Evolutionary conservation across 2,888 invertebrate genomes (phyloP), one percentile per base, ranked within the genome.

Genomic region (Andrena marginata): DNA sequence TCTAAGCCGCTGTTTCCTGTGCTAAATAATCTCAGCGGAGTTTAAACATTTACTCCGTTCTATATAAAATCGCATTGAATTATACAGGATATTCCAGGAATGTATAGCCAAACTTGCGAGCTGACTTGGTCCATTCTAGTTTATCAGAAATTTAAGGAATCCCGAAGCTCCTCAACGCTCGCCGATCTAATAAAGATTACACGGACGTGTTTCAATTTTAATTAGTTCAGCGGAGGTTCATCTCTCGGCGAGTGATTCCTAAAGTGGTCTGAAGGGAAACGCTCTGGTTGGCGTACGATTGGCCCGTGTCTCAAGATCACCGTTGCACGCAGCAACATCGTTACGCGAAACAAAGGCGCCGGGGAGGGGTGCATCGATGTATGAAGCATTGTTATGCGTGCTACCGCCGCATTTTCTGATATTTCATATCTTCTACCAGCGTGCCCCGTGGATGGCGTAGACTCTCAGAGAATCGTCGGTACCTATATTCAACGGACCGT

Each of bases 381-480:
- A 67, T 54, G 51, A 33, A 67, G 33, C 67, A 67, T 67, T 67
- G 67, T 67, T 67, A 67, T 33, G 51, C 51, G 16, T 51, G 51
- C 71, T n/a, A 20, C 23, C 60, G 33, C 20, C 1, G 33, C 10
- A 20, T 67, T 67, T 51, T 67, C 67, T 67, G 51, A 67, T 67
- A 54, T 33, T 67, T 33, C 67, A 23, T 67, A 54, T 33, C 20
- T 8, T 20, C 6, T 13, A 23, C 29, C 13, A 29, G 33, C 51
- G 13, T 29, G 10, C 16, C 1, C 42, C 42, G 16, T 16, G 4
- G 42, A 3, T 0, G 23, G 16, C 13, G 51, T 29, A 20, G 51
- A 5, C 33, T 51, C 16, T 54, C 16, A 51, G 29, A 8, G 29
- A 29, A 5, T 26, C 48, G 4, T 48, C 49, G 26, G 16, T 29